Conservation (phyloP, 2,797 vertebrate species). For the Crocidura indochinensis region DNA sequence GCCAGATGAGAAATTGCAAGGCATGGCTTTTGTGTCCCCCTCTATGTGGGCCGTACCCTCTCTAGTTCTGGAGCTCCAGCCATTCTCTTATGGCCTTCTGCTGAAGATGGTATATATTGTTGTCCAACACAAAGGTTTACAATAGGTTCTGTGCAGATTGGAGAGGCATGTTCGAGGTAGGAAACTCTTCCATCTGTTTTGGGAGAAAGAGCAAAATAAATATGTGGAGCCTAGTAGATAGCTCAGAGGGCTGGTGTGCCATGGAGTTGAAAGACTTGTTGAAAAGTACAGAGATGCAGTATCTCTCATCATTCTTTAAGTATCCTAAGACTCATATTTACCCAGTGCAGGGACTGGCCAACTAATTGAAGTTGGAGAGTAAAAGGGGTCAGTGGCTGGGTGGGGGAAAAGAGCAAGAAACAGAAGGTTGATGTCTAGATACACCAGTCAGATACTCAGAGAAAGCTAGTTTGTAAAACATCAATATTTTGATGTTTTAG, state of each 20-base stretch:
- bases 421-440: background rate
- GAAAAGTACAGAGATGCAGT: background rate
- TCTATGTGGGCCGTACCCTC: too few relatives aligned
- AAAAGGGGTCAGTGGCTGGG: background rate
- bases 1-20: background rate
- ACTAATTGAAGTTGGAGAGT: fast-evolving
- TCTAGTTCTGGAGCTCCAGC: background rate
- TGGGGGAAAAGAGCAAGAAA: background rate
- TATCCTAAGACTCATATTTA: background rate
- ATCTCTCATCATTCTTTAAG: background rate
- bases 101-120: background rate
- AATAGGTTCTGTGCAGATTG: background rate
- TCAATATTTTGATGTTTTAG: slow-evolving; percentile 65
- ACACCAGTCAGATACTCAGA: background rate
- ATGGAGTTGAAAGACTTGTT: too few relatives aligned
- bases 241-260: too few relatives aligned
- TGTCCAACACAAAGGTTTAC: background rate
- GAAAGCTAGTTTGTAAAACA: slow-evolving; percentile 59
- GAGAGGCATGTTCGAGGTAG: background rate
- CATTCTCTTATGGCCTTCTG: background rate
- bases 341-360: too few relatives aligned
- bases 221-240: background rate
- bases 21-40: background rate
- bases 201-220: slow-evolving; percentile 42
- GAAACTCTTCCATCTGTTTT: slow-evolving; percentile 34